Evolutionary conservation across 2,888 invertebrate genomes (phyloP), one percentile per base, ranked within the genome.

Genomic region (Tuberolachnus salignus): DNA sequence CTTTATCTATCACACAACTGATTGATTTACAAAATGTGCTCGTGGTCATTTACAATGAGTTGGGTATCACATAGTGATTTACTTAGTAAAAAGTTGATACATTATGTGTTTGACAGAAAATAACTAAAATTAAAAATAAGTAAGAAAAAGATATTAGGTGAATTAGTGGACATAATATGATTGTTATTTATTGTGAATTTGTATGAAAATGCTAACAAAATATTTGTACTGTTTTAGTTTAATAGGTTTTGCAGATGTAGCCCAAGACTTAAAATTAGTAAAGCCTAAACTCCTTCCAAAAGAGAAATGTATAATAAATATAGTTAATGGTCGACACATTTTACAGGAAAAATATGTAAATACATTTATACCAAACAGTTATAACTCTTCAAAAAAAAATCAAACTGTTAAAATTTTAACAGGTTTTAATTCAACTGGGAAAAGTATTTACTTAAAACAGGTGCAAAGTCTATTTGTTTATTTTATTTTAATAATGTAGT

Each of bases 381-480:
- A 89, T 10, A 84, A 86, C 80, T 92, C 92, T 75, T 89, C 90
- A 9, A 85, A 85, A 0, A 84, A 86, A 0, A 86, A 87, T 10
- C 89, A 89, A 19, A 86, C 87, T 14, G 88, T 96, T 34, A 93
- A 92, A 84, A 89, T 97, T 69, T 86, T 97, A 9, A 94, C 94
- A 0, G 97, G 96, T 0, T 94, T 97, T 0, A 97, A 97, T 86
- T 91, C 94, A 1, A 93, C 94, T 84, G 97, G 97, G 3, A 98
- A 97, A 86, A 96, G 94, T 81, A 90, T 96, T 44, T 97, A 94
- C 85, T 87, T 97, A 84, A 96, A 95, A 86, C 94, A 95, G 87
- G 89, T 89, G 80, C 10, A 87, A 88, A 63, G 81, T 80, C 16
- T 16, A 49, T 61, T 3, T 64, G 21, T 26, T 34, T 49, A 3